Evolutionary conservation across 2,113 vertebrate genomes (phyloP).

Genomic region (Arothron firmamentum): DNA sequence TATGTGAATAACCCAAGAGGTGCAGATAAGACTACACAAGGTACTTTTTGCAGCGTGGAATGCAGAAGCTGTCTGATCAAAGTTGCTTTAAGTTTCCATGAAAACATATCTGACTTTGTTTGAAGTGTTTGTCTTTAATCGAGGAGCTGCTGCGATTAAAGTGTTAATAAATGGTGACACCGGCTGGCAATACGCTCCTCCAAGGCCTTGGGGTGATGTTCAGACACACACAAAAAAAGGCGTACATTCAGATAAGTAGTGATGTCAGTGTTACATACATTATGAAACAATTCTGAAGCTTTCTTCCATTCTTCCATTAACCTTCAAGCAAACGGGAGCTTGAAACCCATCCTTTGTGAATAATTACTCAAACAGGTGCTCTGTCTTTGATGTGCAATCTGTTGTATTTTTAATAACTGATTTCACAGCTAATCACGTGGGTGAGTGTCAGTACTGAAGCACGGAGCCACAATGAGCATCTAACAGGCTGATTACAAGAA

Average conservation of each 20-base stretch:
- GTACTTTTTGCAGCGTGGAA: conserved; percentile 3
- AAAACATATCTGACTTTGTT: conserved; percentile 20
- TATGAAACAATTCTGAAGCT: conserved; percentile 11
- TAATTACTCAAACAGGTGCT: conserved; percentile 46
- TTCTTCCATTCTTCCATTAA: conserved; percentile 13
- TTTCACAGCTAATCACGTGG: conserved; percentile 17
- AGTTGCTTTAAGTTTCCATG: conserved; percentile 1
- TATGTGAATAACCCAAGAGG: conserved; percentile 20
- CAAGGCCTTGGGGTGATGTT: conserved; percentile 8
- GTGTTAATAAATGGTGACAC: conserved; percentile 18
- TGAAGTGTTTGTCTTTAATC: conserved; percentile 18
- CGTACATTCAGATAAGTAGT: background rate
- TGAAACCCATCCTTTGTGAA: conserved; percentile 5
- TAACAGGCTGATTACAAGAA: background rate
- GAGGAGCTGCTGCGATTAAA: conserved; percentile 1
- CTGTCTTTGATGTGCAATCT: conserved; percentile 45
- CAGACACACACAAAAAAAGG: conserved; percentile 4
- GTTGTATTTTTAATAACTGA: conserved; percentile 47
- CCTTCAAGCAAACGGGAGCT: conserved; percentile 1
- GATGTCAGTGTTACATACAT: conserved; percentile 29
- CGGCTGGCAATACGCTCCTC: conserved; percentile 14
- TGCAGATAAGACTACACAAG: conserved; percentile 27
- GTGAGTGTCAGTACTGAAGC: conserved; percentile 19
- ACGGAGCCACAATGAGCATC: conserved; percentile 7
- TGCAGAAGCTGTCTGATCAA: conserved; percentile 19